Conservation (phyloP, 2,888 invertebrate species). For the Apodemia mormo region DNA sequence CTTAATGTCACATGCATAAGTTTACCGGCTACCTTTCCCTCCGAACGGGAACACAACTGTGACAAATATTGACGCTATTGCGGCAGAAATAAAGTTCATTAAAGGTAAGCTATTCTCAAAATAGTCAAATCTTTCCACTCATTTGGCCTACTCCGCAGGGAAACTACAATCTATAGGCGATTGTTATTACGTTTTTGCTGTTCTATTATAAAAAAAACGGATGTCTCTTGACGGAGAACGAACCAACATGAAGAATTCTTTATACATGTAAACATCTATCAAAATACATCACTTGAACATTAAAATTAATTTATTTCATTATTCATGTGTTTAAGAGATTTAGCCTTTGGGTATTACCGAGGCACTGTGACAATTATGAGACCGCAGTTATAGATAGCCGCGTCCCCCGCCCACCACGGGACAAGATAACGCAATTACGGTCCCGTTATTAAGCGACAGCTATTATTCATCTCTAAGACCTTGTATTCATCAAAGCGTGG, state of each 20-base stretch:
- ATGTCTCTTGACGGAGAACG: too few species aligned
- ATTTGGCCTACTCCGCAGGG: too few species aligned
- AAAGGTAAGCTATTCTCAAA: too few species aligned
- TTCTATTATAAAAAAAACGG: too few species aligned
- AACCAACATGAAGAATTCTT: background rate
- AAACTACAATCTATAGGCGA: too few species aligned
- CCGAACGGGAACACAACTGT: too few species aligned
- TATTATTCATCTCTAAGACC: conserved; percentile 71
- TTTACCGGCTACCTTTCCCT: too few species aligned
- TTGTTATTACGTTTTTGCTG: too few species aligned
- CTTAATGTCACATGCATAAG: too few species aligned
- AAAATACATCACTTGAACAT: background rate
- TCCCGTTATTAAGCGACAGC: conserved; percentile 68
- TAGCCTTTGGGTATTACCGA: conserved; percentile 7
- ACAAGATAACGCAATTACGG: conserved; percentile 76
- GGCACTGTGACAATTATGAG: conserved; percentile 70
- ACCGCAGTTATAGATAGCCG: conserved; percentile 67
- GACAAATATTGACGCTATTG: too few species aligned
- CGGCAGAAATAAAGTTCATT: too few species aligned
- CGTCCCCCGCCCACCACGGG: conserved; percentile 55
- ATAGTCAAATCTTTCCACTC: too few species aligned
- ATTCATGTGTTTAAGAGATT: conserved; percentile 11
- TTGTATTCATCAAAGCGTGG: conserved; percentile 50
- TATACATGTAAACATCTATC: background rate
- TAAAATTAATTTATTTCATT: background rate